These are phyloP conservation scores for Hydrolagus affinis DNA, from an alignment of 2,113 vertebrate species.

Conservation along the genomic window DNA sequence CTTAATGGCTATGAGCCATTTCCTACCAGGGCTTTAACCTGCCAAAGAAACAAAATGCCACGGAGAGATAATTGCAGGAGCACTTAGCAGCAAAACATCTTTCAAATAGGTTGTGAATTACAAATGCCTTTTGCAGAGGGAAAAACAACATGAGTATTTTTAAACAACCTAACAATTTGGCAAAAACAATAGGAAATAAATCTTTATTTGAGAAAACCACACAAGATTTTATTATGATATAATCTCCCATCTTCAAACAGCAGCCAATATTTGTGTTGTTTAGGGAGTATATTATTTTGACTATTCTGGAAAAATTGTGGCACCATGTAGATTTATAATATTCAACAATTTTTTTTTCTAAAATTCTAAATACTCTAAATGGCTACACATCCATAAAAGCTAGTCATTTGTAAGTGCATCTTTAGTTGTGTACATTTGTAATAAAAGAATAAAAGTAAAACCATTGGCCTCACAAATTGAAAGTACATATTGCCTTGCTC, in stretches of 20 bases:
- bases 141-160: background rate
- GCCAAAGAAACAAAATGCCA: background rate
- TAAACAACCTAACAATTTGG: background rate
- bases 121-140: background rate
- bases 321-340: background rate
- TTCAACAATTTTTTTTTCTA: background rate
- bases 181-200: background rate
- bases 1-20: background rate
- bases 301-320: background rate
- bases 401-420: background rate
- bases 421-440: background rate
- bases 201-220: background rate
- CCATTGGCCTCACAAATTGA: background rate
- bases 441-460: background rate
- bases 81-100: background rate
- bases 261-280: background rate
- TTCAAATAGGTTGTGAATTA: background rate
- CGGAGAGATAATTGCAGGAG: background rate
- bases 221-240: background rate
- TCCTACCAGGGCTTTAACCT: background rate
- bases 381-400: background rate
- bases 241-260: background rate
- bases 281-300: background rate
- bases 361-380: background rate
- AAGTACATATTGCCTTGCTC: background rate